A percentile compares a stretch with the other conserved stretches of the same genome.
Conservation (phyloP, 2,113 vertebrate species). For the Cyphomyrus plagiostoma region DNA sequence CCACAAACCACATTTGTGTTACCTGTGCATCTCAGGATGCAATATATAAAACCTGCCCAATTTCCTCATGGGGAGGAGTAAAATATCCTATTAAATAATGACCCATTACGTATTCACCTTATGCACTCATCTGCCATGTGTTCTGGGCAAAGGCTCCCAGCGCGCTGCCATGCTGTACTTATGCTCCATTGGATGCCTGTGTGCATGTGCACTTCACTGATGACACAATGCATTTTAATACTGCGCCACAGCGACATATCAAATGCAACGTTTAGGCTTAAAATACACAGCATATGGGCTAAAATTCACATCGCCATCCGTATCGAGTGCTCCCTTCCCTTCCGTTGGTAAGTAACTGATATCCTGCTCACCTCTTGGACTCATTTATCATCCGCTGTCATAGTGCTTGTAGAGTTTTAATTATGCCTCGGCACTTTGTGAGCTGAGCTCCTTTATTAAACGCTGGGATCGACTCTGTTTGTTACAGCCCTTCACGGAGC, state of each 20-base stretch:
- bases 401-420: neutral
- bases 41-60: neutral
- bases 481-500: neutral
- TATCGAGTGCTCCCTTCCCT: neutral
- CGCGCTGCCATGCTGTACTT: neutral
- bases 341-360: neutral
- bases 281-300: neutral
- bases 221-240: neutral
- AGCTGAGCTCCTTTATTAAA: neutral
- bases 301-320: neutral
- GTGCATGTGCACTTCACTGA: neutral
- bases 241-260: neutral
- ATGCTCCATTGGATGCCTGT: neutral
- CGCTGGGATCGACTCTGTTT: neutral
- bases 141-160: neutral
- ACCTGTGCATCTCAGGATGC: neutral
- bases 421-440: neutral
- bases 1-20: neutral
- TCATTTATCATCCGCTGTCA: conserved; percentile 11
- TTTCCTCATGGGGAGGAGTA: neutral
- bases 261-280: neutral
- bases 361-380: neutral
- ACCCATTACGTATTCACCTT: neutral
- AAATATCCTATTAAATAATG: neutral
- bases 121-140: neutral